A percentile compares a stretch with the other conserved stretches of the same genome.
phyloP scores from a whole-genome alignment of 2,888 invertebrate species.

The Macaria notata region DNA sequence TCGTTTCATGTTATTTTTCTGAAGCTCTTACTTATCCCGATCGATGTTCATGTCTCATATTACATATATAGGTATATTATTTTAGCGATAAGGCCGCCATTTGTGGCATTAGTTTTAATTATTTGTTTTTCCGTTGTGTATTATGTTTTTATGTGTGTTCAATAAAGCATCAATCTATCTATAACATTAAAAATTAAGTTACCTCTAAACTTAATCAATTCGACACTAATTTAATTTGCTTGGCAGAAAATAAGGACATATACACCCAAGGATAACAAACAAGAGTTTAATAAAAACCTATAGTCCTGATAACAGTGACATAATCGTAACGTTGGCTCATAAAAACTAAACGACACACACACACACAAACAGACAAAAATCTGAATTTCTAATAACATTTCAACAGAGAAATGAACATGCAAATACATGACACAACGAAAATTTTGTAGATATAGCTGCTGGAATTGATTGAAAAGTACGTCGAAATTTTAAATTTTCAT shows the following conservation, averaged over 20 bases:
- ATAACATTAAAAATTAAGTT: too few relatives aligned
- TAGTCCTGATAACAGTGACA: constrained; percentile 39
- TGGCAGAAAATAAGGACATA: background rate
- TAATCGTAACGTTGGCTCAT: constrained; percentile 50
- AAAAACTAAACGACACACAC: constrained; percentile 65
- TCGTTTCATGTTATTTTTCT: too few relatives aligned
- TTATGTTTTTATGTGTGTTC: too few relatives aligned
- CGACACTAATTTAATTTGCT: background rate
- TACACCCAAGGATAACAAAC: background rate
- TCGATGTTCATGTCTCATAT: too few relatives aligned
- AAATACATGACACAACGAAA: constrained; percentile 65
- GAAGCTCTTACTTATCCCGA: too few relatives aligned
- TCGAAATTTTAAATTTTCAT: too few relatives aligned
- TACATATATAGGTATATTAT: too few relatives aligned
- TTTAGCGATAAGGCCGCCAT: too few relatives aligned
- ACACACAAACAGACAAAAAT: constrained; percentile 53
- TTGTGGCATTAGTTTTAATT: too few relatives aligned
- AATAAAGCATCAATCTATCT: too few relatives aligned
- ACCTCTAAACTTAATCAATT: too few relatives aligned
- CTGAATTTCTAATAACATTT: constrained; percentile 75
- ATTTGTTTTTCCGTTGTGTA: too few relatives aligned
- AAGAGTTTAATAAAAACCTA: constrained; percentile 34
- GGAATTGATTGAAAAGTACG: constrained; percentile 31
- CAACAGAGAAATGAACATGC: constrained; percentile 67
- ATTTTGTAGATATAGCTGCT: constrained; percentile 49